Percentiles rank a stretch among this genome's conserved stretches.
Evolutionary conservation across 2,797 vertebrate genomes (phyloP).

Genomic region (Clamator glandarius): DNA sequence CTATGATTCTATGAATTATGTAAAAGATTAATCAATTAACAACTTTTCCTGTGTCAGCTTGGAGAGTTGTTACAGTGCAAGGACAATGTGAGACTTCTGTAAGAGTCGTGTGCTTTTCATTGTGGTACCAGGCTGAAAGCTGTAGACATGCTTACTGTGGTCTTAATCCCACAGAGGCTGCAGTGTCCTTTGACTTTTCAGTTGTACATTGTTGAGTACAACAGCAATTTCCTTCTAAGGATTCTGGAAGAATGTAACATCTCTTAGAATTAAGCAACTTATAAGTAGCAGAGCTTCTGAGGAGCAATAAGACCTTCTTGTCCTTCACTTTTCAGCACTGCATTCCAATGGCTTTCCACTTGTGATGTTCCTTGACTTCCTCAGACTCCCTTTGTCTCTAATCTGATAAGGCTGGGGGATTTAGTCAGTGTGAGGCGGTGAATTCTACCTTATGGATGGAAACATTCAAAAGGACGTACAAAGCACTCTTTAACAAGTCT

Average conservation of each 20-base stretch:
- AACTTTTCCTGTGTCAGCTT: background rate
- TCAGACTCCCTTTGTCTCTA: background rate
- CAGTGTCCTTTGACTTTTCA: background rate
- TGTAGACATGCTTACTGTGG: background rate
- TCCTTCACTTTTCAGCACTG: background rate
- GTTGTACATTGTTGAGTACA: background rate
- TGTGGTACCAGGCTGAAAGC: background rate
- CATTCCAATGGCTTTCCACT: background rate
- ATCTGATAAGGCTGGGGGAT: background rate
- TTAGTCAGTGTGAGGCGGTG: background rate
- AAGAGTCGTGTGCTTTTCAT: background rate
- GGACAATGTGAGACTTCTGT: background rate
- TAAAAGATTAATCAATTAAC: background rate
- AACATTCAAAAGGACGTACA: background rate
- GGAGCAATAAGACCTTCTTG: background rate
- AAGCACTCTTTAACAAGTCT: background rate
- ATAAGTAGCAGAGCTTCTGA: background rate
- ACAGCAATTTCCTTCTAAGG: background rate
- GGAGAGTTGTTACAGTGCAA: background rate
- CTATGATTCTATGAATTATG: accelerated
- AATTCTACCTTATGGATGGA: background rate
- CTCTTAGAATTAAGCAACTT: background rate
- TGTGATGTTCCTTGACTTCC: background rate
- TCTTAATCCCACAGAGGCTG: background rate
- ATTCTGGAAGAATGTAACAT: background rate